Evolutionary conservation across 2,113 vertebrate species (phyloP).

Genomic region (Onychostoma macrolepis): DNA sequence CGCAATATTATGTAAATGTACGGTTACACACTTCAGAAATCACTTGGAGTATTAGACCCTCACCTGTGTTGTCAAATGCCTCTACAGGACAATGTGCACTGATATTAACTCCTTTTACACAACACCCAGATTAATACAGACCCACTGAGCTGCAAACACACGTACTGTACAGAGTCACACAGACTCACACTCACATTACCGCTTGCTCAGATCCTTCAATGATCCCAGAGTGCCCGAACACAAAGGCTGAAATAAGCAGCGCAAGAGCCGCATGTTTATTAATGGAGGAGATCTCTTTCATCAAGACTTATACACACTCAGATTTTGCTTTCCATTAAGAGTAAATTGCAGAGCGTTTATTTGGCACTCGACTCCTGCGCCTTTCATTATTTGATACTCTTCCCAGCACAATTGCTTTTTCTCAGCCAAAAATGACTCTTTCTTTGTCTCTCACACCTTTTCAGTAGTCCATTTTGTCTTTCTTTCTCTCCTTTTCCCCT

Average conservation of each 20-base stretch:
- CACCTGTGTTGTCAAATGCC: not conserved
- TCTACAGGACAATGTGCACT: slow-evolving; percentile 3
- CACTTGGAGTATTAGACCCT: not conserved
- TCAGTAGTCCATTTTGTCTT: not conserved
- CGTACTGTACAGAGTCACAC: not conserved
- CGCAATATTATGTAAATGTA: not conserved
- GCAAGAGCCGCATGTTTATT: slow-evolving; percentile 7
- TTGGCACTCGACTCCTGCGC: slow-evolving; percentile 19
- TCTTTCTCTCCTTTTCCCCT: not conserved
- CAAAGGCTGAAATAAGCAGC: not conserved
- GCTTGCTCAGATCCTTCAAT: not conserved
- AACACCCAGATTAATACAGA: not conserved
- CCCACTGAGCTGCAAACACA: not conserved
- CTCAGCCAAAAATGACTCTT: not conserved
- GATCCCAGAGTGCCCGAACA: not conserved
- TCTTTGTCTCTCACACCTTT: not conserved
- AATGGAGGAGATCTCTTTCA: slow-evolving; percentile 33
- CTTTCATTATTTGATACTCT: slow-evolving; percentile 15
- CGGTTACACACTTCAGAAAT: not conserved
- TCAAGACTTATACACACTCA: not conserved
- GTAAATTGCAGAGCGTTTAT: slow-evolving; percentile 31
- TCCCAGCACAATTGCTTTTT: slow-evolving; percentile 23
- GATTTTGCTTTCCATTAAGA: slow-evolving; percentile 24
- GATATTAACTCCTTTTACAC: not conserved
- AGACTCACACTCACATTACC: not conserved